These are phyloP conservation scores for Diplolepis rosae DNA, from an alignment of 2,888 invertebrate species.

Conservation along the genomic window DNA sequence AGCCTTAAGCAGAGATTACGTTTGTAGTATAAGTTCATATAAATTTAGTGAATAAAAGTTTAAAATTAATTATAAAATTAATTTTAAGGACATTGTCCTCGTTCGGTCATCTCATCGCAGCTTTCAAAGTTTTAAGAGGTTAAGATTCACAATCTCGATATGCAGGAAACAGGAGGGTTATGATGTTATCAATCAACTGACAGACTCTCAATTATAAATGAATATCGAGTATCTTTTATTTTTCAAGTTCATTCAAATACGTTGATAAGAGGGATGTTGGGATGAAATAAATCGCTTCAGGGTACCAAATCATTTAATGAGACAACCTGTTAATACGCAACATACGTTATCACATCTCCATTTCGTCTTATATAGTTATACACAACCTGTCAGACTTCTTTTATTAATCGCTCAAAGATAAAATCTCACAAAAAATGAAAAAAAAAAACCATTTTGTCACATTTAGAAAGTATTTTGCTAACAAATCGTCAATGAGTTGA, in stretches of 20 bases:
- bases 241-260: conserved; percentile 62
- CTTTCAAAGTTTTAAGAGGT: background rate
- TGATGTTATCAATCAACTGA: conserved; percentile 10
- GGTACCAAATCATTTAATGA: background rate
- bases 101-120: background rate
- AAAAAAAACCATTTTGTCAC: too few species aligned
- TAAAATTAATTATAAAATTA: too few species aligned
- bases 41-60: too few species aligned
- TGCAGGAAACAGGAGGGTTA: background rate
- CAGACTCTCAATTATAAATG: conserved; percentile 20
- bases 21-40: too few species aligned
- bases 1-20: too few species aligned
- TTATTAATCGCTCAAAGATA: background rate
- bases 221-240: conserved; percentile 45
- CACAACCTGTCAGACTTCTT: background rate
- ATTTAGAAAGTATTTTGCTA: too few species aligned
- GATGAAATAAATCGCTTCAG: too few species aligned
- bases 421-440: too few species aligned
- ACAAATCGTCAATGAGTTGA: too few species aligned
- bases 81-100: background rate
- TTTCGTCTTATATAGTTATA: background rate
- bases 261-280: conserved; percentile 56
- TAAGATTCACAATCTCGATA: conserved; percentile 16
- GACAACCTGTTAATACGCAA: background rate
- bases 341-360: background rate